Conservation (phyloP, 1,140 invertebrate species). For the Oncopodura yosiiana region DNA sequence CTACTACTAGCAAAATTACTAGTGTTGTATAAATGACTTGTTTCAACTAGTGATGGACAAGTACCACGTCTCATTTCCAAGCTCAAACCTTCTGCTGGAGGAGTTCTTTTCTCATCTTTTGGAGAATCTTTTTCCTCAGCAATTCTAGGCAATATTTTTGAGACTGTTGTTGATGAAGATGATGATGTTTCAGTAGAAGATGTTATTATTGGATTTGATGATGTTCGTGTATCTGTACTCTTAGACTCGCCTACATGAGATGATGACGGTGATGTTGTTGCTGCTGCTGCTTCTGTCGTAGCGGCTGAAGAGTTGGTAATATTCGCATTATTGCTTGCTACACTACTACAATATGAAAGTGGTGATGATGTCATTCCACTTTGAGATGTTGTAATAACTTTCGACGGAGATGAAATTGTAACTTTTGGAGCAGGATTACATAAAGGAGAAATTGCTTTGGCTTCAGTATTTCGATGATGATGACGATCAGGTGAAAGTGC, state of each 20-base stretch:
- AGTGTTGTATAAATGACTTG: no score
- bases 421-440: slow-evolving; percentile 44
- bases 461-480: slow-evolving; percentile 24
- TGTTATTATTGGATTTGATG: not conserved
- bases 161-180: slow-evolving; percentile 5
- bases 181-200: no score
- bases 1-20: no score
- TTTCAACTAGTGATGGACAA: no score
- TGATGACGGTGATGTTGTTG: not conserved
- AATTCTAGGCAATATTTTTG: slow-evolving; percentile 51
- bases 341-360: not conserved
- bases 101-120: no score
- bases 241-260: not conserved
- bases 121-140: slow-evolving; percentile 77
- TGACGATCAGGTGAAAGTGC: slow-evolving; percentile 30
- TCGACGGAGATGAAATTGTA: slow-evolving; percentile 39
- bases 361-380: slow-evolving; percentile 32
- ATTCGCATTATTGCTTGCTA: not conserved
- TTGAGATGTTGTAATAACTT: slow-evolving; percentile 43
- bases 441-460: slow-evolving; percentile 33
- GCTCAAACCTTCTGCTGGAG: no score
- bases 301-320: not conserved
- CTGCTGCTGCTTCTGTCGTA: slow-evolving; percentile 1
- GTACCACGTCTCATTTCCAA: not conserved
- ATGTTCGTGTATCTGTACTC: not conserved